Base-by-base conservation (phyloP, 2,797 vertebrate genomes). In the Notamacropus eugenii region DNA sequence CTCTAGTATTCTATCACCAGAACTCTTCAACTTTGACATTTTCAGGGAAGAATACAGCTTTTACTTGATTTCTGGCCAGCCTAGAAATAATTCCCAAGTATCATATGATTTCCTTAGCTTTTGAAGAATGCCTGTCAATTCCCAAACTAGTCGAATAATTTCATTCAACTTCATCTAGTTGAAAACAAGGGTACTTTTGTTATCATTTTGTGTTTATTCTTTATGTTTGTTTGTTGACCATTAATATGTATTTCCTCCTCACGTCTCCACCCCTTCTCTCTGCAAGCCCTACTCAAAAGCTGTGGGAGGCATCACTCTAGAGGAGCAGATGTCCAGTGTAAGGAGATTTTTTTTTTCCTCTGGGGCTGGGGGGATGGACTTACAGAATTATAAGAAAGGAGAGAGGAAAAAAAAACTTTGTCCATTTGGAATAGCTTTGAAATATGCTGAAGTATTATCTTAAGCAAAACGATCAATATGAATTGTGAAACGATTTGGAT, bases 401-500 rank as follows among this genome's bases (percentile, higher is more conserved):
- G 19, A 94, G 40, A 94, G 57, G 91, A 93, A 93, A 56, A 90
- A 94, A 95, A 14, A 46, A 52, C 90, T 19, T 57, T n/a, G 90
- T 2, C 19, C 95, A 96, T 87, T 52, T 93, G 95, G 54, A 91
- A n/a, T 55, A n/a, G 90, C 28, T 91, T 91, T 54, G 31, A 91
- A 91, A 55, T 91, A 54, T 54, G 24, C 52, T 91, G 31, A 50
- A 91, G 14, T n/a, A 31, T 55, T 31, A 16, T 91, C 52, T 91
- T 74, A 96, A 93, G 90, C 54, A 94, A 97, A 96, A 94, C 74
- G 40, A 27, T 92, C 74, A 82, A 11, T 0, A 0, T 34, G 22
- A 52, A 28, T 92, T 92, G 95, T 96, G 57, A 94, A 94, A 46
- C 54, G 92, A n/a, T 92, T 55, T 94, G 67, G 74, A 91, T 95